Base-by-base conservation (phyloP, 1,140 invertebrate genomes). In the Dendrolimus kikuchii region DNA sequence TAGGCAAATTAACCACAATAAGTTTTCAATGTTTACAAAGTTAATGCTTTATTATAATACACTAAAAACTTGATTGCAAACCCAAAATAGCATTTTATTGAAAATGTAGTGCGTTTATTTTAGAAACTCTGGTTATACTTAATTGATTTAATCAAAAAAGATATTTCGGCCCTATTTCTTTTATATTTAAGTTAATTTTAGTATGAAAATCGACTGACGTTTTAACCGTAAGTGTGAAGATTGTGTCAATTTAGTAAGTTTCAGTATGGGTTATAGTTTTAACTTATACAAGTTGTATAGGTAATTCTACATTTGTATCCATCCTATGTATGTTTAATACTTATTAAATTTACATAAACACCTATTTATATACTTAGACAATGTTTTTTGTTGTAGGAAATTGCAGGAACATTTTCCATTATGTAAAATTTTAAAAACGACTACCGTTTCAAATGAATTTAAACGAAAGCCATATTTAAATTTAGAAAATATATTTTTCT, bases 381-480 rank as follows among this genome's bases (percentile, higher is more conserved):
- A 61, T 66, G 42, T 55, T 44, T 39, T 59, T 69, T 60, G 57
- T 55, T 53, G 57, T 66, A 54, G 43, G 23, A 23, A 23, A 23
- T 23, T 23, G 23, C 23, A 23, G 23, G 56, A 56, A 56, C 10
- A 60, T 59, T 61, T 69, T 64, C 63, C 64, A 69, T 69, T 64
- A 58, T 66, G 62, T 63, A 60, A 46, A 36, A 46, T 49, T 42
- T 36, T 51, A 40, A 53, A 49, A 57, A 58, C 43, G 53, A 66
- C 66, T 69, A 66, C 64, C 60, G 63, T 63, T 64, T 64, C 63
- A 51, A 51, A 60, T 63, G 59, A 55, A 57, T 67, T 67, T 66
- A 64, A 71, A 69, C 57, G 57, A 68, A 68, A 86, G 79, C 79
- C 79, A 86, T 86, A 86, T 84, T 86, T 76, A 79, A 80, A 77